A percentile compares a stretch with the other conserved stretches of the same genome.
These are phyloP conservation scores for Panzeria rudis DNA, from an alignment of 2,888 invertebrate genomes.

Conservation along the genomic window DNA sequence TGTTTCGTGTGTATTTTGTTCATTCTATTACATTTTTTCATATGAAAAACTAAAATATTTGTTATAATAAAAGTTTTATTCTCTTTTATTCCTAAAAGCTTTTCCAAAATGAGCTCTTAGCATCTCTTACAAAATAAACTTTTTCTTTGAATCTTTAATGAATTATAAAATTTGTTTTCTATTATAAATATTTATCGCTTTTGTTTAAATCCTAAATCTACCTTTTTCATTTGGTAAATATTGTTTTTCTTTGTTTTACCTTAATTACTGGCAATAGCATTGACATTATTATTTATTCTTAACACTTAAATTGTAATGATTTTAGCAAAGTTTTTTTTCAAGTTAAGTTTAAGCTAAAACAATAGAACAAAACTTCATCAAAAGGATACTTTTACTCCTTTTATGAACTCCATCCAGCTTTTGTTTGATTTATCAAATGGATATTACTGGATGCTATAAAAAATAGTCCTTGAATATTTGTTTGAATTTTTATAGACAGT, in stretches of 20 bases:
- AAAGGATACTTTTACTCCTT: constrained; percentile 21
- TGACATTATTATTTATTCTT: constrained; percentile 46
- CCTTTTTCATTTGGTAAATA: constrained; percentile 27
- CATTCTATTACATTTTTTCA: too few species aligned
- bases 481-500: constrained; percentile 17
- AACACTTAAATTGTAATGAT: constrained; percentile 21
- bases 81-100: neutral
- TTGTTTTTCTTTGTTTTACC: constrained; percentile 6
- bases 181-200: constrained; percentile 35
- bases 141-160: constrained; percentile 11
- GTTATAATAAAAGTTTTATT: neutral
- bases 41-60: too few species aligned
- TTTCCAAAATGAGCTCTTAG: neutral
- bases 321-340: constrained; percentile 15
- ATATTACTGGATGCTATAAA: neutral
- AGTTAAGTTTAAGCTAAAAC: constrained; percentile 16
- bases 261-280: constrained; percentile 62
- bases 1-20: too few species aligned
- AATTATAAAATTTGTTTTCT: constrained; percentile 28
- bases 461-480: constrained; percentile 18
- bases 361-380: constrained; percentile 1
- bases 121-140: neutral
- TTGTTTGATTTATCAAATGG: constrained; percentile 28
- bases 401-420: neutral
- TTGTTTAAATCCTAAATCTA: constrained; percentile 26